Conservation (phyloP, 2,888 invertebrate species). For the Caenorhabditis afra region DNA sequence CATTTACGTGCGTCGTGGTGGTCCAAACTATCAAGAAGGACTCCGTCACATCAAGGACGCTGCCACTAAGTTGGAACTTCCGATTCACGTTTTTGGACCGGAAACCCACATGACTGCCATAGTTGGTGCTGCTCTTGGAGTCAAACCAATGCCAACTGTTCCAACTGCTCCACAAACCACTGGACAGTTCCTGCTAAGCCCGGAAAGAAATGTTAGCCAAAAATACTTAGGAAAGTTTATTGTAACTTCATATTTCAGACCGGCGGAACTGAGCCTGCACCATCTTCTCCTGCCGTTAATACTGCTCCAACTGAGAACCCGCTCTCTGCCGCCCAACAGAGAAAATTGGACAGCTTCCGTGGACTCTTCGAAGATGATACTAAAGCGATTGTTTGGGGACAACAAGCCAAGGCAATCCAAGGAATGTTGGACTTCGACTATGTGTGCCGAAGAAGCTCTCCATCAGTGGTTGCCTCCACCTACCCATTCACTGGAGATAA, state of each 20-base stretch:
- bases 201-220: constrained; percentile 73
- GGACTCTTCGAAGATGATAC: constrained; percentile 78
- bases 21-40: constrained; percentile 99
- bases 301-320: constrained; percentile 15
- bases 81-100: constrained; percentile 94
- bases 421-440: constrained; percentile 97
- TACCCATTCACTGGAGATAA: constrained; percentile 97
- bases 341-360: constrained; percentile 15
- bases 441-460: constrained; percentile 90
- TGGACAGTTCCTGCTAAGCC: constrained; percentile 89
- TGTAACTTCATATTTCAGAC: constrained; percentile 51
- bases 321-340: constrained; percentile 20
- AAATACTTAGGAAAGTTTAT: neutral
- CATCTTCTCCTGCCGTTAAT: constrained; percentile 45
- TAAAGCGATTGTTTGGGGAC: constrained; percentile 95
- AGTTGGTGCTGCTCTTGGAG: constrained; percentile 96
- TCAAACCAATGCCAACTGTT: constrained; percentile 87
- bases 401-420: constrained; percentile 97
- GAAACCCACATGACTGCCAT: constrained; percentile 99
- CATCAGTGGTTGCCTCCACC: constrained; percentile 92
- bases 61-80: constrained; percentile 87
- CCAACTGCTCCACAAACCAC: constrained; percentile 87
- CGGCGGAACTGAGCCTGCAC: constrained; percentile 60
- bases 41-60: constrained; percentile 94
- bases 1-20: constrained; percentile 96